Percentiles rank a stretch among this genome's conserved stretches.
phyloP scores from a whole-genome alignment of 2,113 vertebrate species.

The Rhynchopsitta pachyrhyncha region DNA sequence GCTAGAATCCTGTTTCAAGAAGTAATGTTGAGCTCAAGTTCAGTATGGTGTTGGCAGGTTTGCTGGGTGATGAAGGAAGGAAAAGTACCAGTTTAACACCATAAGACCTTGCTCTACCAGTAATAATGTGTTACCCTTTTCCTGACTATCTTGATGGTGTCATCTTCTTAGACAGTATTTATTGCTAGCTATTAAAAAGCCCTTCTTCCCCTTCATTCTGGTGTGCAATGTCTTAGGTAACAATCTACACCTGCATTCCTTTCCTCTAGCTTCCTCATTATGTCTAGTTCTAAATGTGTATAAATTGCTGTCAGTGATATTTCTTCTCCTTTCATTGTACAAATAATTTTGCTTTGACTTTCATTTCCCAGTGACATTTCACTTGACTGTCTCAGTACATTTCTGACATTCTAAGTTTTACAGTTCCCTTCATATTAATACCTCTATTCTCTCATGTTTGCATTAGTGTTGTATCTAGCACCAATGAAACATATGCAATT shows the following conservation, averaged over 20 bases:
- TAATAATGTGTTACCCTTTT: background rate
- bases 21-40: background rate
- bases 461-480: background rate
- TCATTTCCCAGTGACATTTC: background rate
- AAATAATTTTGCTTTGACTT: background rate
- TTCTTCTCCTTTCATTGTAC: background rate
- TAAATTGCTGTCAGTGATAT: background rate
- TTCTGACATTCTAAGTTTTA: background rate
- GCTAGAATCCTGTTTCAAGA: background rate
- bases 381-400: background rate
- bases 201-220: background rate
- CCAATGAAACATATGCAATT: background rate
- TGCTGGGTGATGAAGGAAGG: background rate
- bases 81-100: background rate
- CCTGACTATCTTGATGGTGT: background rate
- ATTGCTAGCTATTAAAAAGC: background rate
- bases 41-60: background rate
- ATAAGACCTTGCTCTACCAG: background rate
- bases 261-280: background rate
- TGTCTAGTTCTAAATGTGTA: background rate
- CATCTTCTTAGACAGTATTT: background rate
- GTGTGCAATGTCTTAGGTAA: background rate
- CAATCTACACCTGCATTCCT: background rate
- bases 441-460: background rate
- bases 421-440: background rate